Conservation (phyloP, 2,888 invertebrate species). For the Acanthosepion lycidas region DNA sequence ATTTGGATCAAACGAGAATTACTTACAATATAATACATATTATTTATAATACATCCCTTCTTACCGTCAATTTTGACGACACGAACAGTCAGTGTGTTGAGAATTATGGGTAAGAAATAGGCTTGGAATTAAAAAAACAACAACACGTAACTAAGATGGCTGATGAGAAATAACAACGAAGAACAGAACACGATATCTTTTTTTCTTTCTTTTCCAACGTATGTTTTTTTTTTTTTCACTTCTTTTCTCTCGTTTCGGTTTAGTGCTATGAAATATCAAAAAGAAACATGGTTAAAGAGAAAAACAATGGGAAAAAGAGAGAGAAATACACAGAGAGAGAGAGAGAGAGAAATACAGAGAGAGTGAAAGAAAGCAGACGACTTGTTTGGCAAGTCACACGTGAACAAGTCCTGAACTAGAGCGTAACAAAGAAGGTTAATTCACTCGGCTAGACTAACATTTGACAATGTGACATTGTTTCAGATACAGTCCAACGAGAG, state of each 20-base stretch:
- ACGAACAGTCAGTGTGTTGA: no score
- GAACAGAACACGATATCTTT: not conserved
- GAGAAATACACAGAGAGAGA: not conserved
- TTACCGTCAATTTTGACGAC: no score
- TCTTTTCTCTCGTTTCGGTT: not conserved
- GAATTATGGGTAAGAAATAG: no score
- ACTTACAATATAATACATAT: no score
- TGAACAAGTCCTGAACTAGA: not conserved
- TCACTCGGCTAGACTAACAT: not conserved
- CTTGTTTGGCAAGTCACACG: not conserved
- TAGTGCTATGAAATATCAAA: not conserved
- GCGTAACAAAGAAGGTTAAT: not conserved
- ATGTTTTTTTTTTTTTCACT: not conserved
- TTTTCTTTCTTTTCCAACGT: not conserved
- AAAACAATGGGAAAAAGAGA: not conserved
- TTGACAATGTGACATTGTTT: not conserved
- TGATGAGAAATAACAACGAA: no score
- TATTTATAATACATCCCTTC: no score
- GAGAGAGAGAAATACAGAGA: no score
- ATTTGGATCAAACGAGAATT: no score
- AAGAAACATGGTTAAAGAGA: not conserved
- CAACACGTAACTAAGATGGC: no score
- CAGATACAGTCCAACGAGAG: not conserved
- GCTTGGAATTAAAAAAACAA: no score
- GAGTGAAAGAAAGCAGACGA: not conserved